Evolutionary conservation across 2,797 vertebrate genomes (phyloP).

Genomic region (Chelonia mydas): DNA sequence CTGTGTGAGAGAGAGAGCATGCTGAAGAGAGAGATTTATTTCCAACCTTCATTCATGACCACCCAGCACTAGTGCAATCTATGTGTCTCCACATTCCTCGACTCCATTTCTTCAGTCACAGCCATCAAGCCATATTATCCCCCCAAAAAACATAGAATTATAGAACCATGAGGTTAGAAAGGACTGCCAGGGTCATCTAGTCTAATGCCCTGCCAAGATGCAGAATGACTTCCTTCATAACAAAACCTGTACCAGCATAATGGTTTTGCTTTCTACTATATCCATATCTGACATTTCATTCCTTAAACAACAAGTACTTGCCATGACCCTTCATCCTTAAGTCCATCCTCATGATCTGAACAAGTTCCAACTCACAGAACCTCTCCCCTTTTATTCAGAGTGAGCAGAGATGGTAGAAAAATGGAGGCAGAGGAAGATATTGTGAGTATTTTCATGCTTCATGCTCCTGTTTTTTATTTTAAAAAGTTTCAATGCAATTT

Average conservation of each 20-base stretch:
- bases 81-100: neutral
- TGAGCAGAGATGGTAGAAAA: neutral
- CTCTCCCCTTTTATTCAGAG: neutral
- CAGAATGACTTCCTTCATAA: neutral
- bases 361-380: neutral
- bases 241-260: neutral
- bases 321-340: neutral
- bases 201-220: neutral
- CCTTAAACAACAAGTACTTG: neutral
- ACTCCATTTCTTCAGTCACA: neutral
- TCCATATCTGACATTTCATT: neutral
- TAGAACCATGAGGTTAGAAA: neutral
- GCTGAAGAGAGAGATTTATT: neutral
- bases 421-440: neutral
- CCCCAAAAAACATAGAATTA: neutral
- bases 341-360: neutral
- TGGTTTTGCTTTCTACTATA: neutral
- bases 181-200: neutral
- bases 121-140: neutral
- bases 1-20: accelerated
- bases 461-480: neutral
- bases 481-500: neutral
- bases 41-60: neutral
- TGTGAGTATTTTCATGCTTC: neutral
- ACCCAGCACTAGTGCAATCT: neutral